A percentile compares a stretch with the other conserved stretches of the same genome.
phyloP scores from a whole-genome alignment of 2,797 vertebrate species.

The Eleutherodactylus coqui region DNA sequence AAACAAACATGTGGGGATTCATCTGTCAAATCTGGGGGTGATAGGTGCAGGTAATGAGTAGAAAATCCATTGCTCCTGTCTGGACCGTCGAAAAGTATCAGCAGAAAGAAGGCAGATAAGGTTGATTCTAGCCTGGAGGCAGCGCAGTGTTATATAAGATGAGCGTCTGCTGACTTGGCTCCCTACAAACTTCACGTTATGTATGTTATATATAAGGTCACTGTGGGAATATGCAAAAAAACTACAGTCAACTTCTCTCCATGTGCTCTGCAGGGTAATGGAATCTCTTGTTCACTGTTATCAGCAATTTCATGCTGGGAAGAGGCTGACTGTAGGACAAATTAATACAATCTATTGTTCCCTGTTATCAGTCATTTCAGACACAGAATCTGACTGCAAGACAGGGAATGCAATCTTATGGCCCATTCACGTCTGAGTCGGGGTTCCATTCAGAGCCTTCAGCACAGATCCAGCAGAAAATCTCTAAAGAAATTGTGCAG shows the following conservation, averaged over 20 bases:
- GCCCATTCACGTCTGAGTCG: too few relatives aligned
- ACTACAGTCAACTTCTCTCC: too few relatives aligned
- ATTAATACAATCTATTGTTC: too few relatives aligned
- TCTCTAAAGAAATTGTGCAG: too few relatives aligned
- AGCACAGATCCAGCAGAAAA: too few relatives aligned
- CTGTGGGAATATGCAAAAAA: not conserved
- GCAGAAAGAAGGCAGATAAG: conserved; percentile 6
- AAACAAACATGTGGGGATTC: not conserved
- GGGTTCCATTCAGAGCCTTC: too few relatives aligned
- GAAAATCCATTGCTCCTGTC: not conserved
- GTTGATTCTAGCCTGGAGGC: not conserved
- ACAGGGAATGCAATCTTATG: too few relatives aligned
- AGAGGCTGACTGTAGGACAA: too few relatives aligned
- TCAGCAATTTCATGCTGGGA: too few relatives aligned
- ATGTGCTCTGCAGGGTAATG: not conserved
- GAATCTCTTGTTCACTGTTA: too few relatives aligned
- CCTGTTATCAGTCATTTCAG: too few relatives aligned
- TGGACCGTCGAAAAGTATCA: conserved; percentile 21
- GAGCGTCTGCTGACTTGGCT: not conserved
- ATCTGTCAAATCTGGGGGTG: not conserved
- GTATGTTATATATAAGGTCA: not conserved
- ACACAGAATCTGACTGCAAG: too few relatives aligned
- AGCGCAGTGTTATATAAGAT: not conserved
- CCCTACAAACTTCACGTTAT: not conserved
- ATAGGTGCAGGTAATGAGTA: not conserved